Evolutionary conservation across 2,113 vertebrate genomes (phyloP).

Genomic region (Chauna torquata): DNA sequence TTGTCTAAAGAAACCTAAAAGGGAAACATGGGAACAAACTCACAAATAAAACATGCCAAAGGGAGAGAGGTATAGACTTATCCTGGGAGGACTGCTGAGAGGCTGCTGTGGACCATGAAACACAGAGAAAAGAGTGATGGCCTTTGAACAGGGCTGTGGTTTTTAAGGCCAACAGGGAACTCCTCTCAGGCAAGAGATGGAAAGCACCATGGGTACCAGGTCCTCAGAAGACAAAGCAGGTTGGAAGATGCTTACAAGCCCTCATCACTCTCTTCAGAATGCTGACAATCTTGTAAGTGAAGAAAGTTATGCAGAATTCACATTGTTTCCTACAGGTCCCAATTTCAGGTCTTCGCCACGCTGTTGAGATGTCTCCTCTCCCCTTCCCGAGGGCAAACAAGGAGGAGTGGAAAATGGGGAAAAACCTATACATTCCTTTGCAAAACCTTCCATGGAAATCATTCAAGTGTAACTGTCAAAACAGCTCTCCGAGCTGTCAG

Average conservation of each 20-base stretch:
- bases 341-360: neutral
- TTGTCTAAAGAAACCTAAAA: neutral
- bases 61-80: neutral
- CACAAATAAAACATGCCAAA: neutral
- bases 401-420: neutral
- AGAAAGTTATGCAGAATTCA: neutral
- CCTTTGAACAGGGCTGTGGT: neutral
- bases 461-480: neutral
- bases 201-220: neutral
- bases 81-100: neutral
- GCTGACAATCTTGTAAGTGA: neutral
- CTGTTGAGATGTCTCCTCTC: neutral
- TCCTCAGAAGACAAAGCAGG: neutral
- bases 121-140: neutral
- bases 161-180: neutral
- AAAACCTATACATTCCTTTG: neutral
- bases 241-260: neutral
- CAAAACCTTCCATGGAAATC: conserved; percentile 29
- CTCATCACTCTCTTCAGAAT: neutral
- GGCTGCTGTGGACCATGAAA: neutral
- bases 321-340: neutral
- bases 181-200: neutral
- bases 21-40: neutral
- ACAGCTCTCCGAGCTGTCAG: neutral
- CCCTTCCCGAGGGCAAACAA: neutral